phyloP scores from a whole-genome alignment of 2,797 vertebrate species.

The Phaenicophaeus curvirostris region DNA sequence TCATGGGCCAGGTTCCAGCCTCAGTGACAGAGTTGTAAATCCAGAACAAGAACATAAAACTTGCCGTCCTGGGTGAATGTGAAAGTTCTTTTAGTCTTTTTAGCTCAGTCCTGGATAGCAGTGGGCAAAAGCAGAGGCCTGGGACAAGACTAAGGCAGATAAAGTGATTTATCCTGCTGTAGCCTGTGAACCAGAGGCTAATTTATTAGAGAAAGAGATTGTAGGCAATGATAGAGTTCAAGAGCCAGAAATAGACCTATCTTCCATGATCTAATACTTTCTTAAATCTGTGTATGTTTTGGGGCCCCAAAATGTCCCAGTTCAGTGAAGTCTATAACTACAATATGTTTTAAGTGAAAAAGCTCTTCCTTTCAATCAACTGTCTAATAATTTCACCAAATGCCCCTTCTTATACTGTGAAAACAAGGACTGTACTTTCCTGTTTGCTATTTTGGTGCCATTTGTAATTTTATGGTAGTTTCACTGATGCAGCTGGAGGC shows the following conservation, averaged over 20 bases:
- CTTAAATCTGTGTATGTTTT: background rate
- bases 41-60: conserved; percentile 16
- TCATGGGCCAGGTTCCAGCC: conserved; percentile 6
- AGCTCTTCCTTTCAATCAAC: background rate
- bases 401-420: background rate
- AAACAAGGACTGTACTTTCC: background rate
- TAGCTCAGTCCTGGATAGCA: background rate
- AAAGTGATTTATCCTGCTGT: background rate
- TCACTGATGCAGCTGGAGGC: background rate
- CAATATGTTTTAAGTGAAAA: background rate
- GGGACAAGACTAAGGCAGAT: background rate
- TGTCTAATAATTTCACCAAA: background rate
- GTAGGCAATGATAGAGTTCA: background rate
- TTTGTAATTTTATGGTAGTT: conserved; percentile 11
- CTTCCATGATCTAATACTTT: background rate
- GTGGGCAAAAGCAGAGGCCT: background rate
- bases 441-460: background rate
- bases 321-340: background rate
- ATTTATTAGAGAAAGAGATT: background rate
- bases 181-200: background rate
- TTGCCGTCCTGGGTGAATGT: background rate
- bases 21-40: conserved; percentile 37
- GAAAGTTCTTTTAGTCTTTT: conserved; percentile 26
- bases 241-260: background rate
- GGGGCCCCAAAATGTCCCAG: background rate